Evolutionary conservation across 2,888 invertebrate species (phyloP).

Genomic region (Epinotia bilunana): DNA sequence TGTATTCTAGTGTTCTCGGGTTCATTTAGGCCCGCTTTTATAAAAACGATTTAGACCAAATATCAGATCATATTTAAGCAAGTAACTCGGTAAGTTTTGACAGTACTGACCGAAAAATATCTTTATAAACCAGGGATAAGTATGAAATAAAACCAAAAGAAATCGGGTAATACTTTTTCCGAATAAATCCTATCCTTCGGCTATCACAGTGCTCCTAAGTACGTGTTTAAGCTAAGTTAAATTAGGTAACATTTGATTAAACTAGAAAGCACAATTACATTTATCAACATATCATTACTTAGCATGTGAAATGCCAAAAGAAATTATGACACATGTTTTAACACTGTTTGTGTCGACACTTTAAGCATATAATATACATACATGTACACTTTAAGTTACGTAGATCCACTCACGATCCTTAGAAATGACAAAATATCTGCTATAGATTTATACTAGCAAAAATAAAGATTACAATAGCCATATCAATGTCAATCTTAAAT

Average conservation of each 20-base stretch:
- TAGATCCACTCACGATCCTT: too few species aligned
- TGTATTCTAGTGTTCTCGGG: background rate
- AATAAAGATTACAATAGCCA: too few species aligned
- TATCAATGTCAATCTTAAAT: too few species aligned
- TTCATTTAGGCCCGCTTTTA: background rate
- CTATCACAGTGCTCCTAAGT: slow-evolving; percentile 75
- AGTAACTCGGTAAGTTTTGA: too few species aligned
- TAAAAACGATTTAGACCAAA: too few species aligned
- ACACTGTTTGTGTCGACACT: too few species aligned
- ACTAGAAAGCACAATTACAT: slow-evolving; percentile 28
- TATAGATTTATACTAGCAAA: too few species aligned
- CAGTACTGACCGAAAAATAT: too few species aligned
- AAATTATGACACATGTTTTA: background rate
- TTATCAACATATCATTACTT: background rate
- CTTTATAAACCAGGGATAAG: background rate
- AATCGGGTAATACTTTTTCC: background rate
- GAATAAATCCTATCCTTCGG: slow-evolving; percentile 38
- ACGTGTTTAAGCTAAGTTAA: slow-evolving; percentile 49
- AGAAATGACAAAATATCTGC: too few species aligned
- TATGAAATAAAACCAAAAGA: background rate
- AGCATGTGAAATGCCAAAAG: background rate
- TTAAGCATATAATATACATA: too few species aligned
- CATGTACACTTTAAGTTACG: too few species aligned
- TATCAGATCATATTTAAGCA: too few species aligned
- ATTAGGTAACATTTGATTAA: slow-evolving; percentile 31